Conservation (phyloP, 2,797 vertebrate species). For the Sebastes trivittatus region DNA sequence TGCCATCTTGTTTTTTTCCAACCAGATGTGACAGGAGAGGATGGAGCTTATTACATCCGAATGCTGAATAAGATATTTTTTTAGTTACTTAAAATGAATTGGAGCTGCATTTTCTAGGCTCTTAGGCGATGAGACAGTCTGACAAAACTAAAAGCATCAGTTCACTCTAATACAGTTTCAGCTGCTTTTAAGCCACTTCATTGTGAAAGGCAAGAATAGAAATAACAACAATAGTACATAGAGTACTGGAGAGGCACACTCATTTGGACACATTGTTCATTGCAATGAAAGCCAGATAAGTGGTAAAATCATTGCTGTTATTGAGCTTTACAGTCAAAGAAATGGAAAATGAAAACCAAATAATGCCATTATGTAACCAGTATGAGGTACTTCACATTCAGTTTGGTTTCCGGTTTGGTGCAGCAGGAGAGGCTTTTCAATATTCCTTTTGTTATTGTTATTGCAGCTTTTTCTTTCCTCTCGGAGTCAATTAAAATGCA, state of each 20-base stretch:
- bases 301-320: not conserved
- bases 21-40: too few relatives aligned
- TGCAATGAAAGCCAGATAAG: not conserved
- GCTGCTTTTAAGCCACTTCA: not conserved
- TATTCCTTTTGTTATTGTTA: conserved; percentile 22
- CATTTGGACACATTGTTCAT: not conserved
- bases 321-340: not conserved
- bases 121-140: not conserved
- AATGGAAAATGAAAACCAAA: not conserved
- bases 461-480: conserved; percentile 8
- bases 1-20: too few relatives aligned
- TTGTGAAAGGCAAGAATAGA: not conserved
- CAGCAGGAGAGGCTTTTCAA: conserved; percentile 2
- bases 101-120: conserved; percentile 7
- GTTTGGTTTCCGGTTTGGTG: not conserved
- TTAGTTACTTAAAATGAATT: conserved; percentile 18
- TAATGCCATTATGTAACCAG: not conserved
- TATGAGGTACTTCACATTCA: not conserved
- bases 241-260: not conserved
- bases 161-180: not conserved
- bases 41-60: too few relatives aligned
- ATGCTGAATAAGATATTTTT: too few relatives aligned
- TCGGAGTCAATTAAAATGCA: conserved; percentile 30
- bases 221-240: not conserved
- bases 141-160: not conserved